These are phyloP conservation scores for Nemotelus nigrinus DNA, from an alignment of 2,888 invertebrate genomes.

Conservation along the genomic window DNA sequence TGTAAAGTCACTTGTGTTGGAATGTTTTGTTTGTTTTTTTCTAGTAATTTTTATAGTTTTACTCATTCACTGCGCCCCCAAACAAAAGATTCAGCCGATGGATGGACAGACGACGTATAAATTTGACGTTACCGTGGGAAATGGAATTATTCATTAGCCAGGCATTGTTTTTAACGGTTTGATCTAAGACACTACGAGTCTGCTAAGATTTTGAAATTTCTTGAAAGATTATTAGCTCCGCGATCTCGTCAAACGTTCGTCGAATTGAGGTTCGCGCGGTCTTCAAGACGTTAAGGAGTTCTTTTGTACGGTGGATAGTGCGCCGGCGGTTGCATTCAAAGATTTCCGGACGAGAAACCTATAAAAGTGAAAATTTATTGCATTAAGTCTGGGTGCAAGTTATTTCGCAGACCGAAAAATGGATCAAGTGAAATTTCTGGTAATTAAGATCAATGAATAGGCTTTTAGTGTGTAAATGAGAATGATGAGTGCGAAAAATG, in stretches of 20 bases:
- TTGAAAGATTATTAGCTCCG: neutral
- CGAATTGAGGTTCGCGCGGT: slow-evolving; percentile 2
- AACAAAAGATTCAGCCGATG: slow-evolving; percentile 35
- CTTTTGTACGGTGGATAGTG: neutral
- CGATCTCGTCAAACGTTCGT: slow-evolving; percentile 17
- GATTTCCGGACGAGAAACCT: slow-evolving; percentile 10
- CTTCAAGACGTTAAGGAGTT: neutral
- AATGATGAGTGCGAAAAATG: no score
- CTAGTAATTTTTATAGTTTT: slow-evolving; percentile 24
- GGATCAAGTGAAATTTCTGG: slow-evolving; percentile 29
- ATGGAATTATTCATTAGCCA: slow-evolving; percentile 52
- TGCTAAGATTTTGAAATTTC: slow-evolving; percentile 19
- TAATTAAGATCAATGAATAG: slow-evolving; percentile 15
- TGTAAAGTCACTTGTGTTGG: neutral
- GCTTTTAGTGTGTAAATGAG: neutral
- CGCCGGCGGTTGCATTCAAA: neutral
- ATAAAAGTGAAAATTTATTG: slow-evolving; percentile 18
- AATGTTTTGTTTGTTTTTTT: neutral
- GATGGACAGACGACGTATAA: slow-evolving; percentile 50
- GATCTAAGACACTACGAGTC: slow-evolving; percentile 31
- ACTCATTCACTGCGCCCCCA: slow-evolving; percentile 7
- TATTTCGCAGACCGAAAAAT: neutral
- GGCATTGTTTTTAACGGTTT: slow-evolving; percentile 52
- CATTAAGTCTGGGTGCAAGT: no score
- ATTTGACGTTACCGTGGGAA: slow-evolving; percentile 52